phyloP scores from a whole-genome alignment of 1,140 invertebrate genomes.

The Apis cerana region DNA sequence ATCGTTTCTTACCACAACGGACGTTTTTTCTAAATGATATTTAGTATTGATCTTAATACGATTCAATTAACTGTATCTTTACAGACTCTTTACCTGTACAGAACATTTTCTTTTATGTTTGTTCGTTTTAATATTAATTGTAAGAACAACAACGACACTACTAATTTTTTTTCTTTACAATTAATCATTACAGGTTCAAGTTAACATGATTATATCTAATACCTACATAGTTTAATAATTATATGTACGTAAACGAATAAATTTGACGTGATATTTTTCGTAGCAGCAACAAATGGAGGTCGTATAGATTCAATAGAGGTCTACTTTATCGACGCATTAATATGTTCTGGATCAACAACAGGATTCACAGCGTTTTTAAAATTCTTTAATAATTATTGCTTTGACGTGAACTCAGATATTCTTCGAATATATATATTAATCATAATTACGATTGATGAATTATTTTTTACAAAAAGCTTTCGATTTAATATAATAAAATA shows the following conservation, averaged over 20 bases:
- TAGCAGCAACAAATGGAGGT: conserved; percentile 32
- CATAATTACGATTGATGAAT: too few relatives aligned
- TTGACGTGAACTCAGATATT: not conserved
- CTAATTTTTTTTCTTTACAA: conserved; percentile 45
- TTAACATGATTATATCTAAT: conserved; percentile 55
- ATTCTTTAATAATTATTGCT: not conserved
- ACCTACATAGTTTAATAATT: conserved; percentile 44
- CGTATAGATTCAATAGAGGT: not conserved
- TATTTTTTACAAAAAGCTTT: too few relatives aligned
- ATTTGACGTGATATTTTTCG: not conserved
- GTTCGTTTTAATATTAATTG: conserved; percentile 24
- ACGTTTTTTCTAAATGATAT: conserved; percentile 6
- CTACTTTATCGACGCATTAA: conserved; percentile 3
- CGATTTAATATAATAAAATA: not conserved
- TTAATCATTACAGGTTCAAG: conserved; percentile 34
- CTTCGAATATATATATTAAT: not conserved
- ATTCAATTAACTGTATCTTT: conserved; percentile 46
- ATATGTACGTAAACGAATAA: conserved; percentile 40
- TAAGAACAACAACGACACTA: conserved; percentile 54
- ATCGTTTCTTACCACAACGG: conserved; percentile 13
- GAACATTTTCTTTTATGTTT: conserved; percentile 44
- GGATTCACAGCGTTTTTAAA: too few relatives aligned
- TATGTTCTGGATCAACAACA: not conserved
- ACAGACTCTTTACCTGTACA: conserved; percentile 60
- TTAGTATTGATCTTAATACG: conserved; percentile 1